Base-by-base conservation (phyloP, 2,888 invertebrate species). In the Acanthacorydalis orientalis region DNA sequence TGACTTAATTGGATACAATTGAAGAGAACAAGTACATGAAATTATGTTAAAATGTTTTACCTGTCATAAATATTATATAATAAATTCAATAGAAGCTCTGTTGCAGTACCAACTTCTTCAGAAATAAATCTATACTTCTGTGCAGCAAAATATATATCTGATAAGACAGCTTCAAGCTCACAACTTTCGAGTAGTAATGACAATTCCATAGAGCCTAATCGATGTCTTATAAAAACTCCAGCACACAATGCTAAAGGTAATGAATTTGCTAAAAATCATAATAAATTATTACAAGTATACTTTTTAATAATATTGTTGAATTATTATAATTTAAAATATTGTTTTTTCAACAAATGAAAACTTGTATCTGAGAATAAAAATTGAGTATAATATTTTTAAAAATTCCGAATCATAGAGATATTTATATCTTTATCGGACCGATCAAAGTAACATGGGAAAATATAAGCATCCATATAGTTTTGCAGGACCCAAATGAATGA, bases 101-200 rank as follows among this genome's bases (percentile, higher is more conserved):
- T 77, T 16, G 74, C 70, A 51, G 74, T 60, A 58, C 80, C 78
- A 31, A 78, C 70, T 57, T 80, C 74, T 35, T 12, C 35, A 35
- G 35, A 14, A 34, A 15, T 15, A 35, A 40, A 39, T 8, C 46
- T 39, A 12, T 79, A 78, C 57, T 81, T 82, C 56, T 77, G 75
- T 0, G 79, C 75, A 15, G 80, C 81, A 67, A 80, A 81, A 60
- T 77, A 83, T 51, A 85, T 79, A 57, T 84, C 83, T 1, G 75
- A 77, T 7, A 87, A 65, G 12, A 86, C 75, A 42, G 78, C 78
- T 59, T 83, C 82, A 16, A 85, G 60, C 59, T 84, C 83, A 37
- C 72, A 73, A 32, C 75, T 73, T 58, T 80, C 79, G 38, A 86
- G 62, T 31, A 73, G 73, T 14, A 81, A 67, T 51, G 76, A 74